Evolutionary conservation across 2,113 vertebrate species (phyloP).

Genomic region (Mixornis gularis): DNA sequence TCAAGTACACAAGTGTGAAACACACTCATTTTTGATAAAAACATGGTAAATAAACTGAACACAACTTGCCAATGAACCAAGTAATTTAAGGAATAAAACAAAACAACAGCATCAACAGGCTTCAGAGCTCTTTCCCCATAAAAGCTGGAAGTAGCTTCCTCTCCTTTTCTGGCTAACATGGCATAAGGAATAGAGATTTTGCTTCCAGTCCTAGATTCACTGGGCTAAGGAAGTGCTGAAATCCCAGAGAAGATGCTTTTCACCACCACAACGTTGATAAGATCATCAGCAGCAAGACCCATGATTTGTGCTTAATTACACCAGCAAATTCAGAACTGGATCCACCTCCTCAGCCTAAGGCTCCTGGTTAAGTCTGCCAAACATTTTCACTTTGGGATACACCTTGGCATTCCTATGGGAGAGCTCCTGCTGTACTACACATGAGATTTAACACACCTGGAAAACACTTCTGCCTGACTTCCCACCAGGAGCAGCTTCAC

Average conservation of each 20-base stretch:
- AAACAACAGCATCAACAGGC: neutral
- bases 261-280: neutral
- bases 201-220: neutral
- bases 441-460: neutral
- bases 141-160: neutral
- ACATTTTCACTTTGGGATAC: neutral
- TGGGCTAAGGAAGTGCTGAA: neutral
- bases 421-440: neutral
- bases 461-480: neutral
- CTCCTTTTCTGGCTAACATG: neutral
- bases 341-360: neutral
- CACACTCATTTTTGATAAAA: neutral
- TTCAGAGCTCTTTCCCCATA: neutral
- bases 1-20: neutral
- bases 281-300: neutral
- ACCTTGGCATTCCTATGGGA: neutral
- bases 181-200: neutral
- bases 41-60: neutral
- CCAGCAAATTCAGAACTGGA: neutral
- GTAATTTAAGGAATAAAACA: neutral
- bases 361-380: neutral
- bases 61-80: neutral
- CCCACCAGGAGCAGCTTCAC: neutral
- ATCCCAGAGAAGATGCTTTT: neutral
- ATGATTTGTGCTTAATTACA: neutral